phyloP scores from a whole-genome alignment of 1,140 invertebrate genomes.

The Drosophila kikkawai region DNA sequence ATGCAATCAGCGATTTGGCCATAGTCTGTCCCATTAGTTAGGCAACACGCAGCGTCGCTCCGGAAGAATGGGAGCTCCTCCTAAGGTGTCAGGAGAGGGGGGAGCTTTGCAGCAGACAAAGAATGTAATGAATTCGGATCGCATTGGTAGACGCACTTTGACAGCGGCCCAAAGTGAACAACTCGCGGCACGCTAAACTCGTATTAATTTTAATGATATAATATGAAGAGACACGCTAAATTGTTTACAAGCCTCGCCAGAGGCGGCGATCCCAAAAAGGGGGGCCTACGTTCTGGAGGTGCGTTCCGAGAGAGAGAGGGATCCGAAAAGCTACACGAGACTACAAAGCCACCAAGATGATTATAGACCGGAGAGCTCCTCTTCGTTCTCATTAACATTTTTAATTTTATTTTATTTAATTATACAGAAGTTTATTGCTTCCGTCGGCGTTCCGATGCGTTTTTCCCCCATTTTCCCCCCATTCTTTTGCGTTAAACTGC shows the following conservation, averaged over 20 bases:
- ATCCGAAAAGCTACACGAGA: background rate
- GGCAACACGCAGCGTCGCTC: slow-evolving; percentile 38
- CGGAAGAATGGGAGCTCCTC: background rate
- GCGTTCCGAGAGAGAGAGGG: slow-evolving; percentile 5
- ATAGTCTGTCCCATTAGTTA: slow-evolving; percentile 55
- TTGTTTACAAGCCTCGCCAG: slow-evolving; percentile 71
- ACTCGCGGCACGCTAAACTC: slow-evolving; percentile 74
- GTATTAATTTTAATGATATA: slow-evolving; percentile 84
- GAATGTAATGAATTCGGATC: slow-evolving; percentile 20
- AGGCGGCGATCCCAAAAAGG: slow-evolving; percentile 12
- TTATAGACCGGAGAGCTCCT: slow-evolving; percentile 17
- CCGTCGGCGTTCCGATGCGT: slow-evolving; percentile 69
- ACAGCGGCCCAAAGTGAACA: slow-evolving; percentile 46
- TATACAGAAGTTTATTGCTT: slow-evolving; percentile 82
- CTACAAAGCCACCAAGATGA: slow-evolving; percentile 27
- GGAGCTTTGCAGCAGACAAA: background rate
- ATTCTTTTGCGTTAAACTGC: slow-evolving; percentile 68
- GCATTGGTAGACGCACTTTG: slow-evolving; percentile 60
- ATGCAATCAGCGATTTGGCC: slow-evolving; percentile 36
- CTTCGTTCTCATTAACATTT: slow-evolving; percentile 70
- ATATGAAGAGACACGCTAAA: slow-evolving; percentile 81
- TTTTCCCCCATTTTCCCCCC: slow-evolving; percentile 20
- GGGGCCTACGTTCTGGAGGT: background rate
- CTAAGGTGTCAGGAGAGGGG: background rate
- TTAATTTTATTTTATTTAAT: slow-evolving; percentile 84